Evolutionary conservation across 2,888 invertebrate genomes (phyloP), one percentile per base, ranked within the genome.

Genomic region (Margaritifera margaritifera): DNA sequence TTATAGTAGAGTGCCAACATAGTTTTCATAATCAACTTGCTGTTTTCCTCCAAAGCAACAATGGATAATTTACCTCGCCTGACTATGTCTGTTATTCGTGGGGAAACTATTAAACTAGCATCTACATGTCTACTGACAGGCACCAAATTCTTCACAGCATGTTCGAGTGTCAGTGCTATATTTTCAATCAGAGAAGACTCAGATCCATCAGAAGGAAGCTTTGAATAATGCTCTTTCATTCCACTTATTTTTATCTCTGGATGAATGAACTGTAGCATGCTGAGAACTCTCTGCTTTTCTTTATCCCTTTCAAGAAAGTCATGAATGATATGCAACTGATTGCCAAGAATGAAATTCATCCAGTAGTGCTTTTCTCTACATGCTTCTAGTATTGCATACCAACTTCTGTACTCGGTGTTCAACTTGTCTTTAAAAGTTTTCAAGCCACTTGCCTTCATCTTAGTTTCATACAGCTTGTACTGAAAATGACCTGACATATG

Each of bases 341-440:
- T 66, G 6, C 78, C 73, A 56, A 73, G 64, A 50, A 81, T 66
- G 51, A 71, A 81, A 61, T 80, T 81, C 62, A 80, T 63, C n/a
- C 72, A 64, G 64, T 71, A 76, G 55, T 66, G 73, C 8, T 65
- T 27, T 8, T 65, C n/a, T 54, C 80, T 63, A 4, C 59, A 59
- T 6, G 15, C 20, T 19, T 56, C n/a, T 8, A 82, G 71, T n/a
- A 42, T 31, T 15, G 60, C n/a, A 50, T 53, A 54, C 81, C 81
- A 82, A 18, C 69, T 58, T 4, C 66, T 22, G 2, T 67, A 68
- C 27, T 73, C 62, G 20, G 1, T 0, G 15, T 58, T 53, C 2
- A 80, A 59, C 1, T 50, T n/a, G 0, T 64, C 50, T 25, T 62
- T 60, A 1, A 66, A 24, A 24, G 54, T 54, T 27, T 31, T 11